Conservation (phyloP, 2,888 invertebrate genomes). For the Andrena marginata region DNA sequence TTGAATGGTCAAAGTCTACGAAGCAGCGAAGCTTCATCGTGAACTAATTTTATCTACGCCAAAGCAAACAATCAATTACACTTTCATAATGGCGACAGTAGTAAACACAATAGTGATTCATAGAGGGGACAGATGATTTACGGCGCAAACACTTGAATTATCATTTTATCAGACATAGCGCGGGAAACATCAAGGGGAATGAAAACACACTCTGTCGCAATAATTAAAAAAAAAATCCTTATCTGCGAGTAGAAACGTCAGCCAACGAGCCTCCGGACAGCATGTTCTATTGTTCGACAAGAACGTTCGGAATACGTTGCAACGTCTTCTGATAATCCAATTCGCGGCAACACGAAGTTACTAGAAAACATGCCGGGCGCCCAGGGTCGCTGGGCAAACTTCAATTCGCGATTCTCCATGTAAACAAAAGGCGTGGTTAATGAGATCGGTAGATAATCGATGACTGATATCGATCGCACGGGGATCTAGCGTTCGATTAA, state of each 20-base stretch:
- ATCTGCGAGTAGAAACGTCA: slow-evolving; percentile 2
- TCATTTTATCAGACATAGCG: not conserved
- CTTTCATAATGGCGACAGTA: not conserved
- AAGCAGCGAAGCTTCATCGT: not conserved
- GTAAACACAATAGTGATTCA: not conserved
- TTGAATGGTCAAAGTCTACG: slow-evolving; percentile 3
- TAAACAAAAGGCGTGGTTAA: no score
- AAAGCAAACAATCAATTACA: not conserved
- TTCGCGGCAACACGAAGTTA: not conserved
- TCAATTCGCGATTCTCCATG: no score
- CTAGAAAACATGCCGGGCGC: not conserved
- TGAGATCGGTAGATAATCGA: no score
- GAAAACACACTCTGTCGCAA: not conserved
- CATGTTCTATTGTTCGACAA: not conserved
- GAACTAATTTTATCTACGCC: not conserved
- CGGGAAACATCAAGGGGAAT: not conserved
- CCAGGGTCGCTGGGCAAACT: no score
- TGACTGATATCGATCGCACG: no score
- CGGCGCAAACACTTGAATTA: not conserved
- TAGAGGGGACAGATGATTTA: not conserved
- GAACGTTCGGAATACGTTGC: not conserved
- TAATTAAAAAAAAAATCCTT: slow-evolving; percentile 1
- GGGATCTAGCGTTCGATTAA: no score
- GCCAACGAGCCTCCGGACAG: not conserved
- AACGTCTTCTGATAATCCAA: not conserved